Evolutionary conservation across 2,113 vertebrate species (phyloP), one percentile per base, ranked within the genome.

Genomic region (Nicator chloris): DNA sequence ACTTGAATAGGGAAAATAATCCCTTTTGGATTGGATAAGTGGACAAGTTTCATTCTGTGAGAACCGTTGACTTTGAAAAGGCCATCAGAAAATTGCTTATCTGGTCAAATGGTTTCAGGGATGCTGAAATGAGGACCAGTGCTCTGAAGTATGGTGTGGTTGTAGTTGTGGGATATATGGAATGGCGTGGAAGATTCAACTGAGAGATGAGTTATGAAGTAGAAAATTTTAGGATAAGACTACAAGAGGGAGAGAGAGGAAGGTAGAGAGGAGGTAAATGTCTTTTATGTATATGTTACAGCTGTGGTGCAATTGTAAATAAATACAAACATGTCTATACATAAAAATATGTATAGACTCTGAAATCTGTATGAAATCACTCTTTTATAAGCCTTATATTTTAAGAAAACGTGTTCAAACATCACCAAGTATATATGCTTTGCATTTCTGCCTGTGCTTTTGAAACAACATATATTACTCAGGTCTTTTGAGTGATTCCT

Each of bases 111-210:
- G n/a, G 4, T 60, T 86, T 86, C 37, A n/a, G 57, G 35, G 31
- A 9, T 56, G n/a, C 51, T 56, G 42, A 42, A 12, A 27, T 33
- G 28, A 20, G 20, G 12, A 57, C 18, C 40, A 33, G 76, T 61
- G 5, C 24, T n/a, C 28, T 54, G 18, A 54, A 24, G 10, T 54
- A 7, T 13, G 1, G 0, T 40, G 2, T n/a, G 18, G 22, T n/a
- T 71, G 3, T 66, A 54, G 30, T 21, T 68, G 42, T 68, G 27
- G 39, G n/a, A 24, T 37, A 9, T 56, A 7, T 20, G 39, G 42
- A 65, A 53, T 26, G 8, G 28, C 78, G 49, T 63, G 49, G 57
- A 88, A 35, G 30, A 76, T 14, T 71, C 40, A 18, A 37, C 2
- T 50, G 39, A 7, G 45, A 64, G 17, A 26, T 45, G 16, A 56